Percentiles rank a stretch among this genome's conserved stretches.
These are phyloP conservation scores for Peromyscus polionotus DNA, from an alignment of 2,113 vertebrate genomes.

Conservation along the genomic window DNA sequence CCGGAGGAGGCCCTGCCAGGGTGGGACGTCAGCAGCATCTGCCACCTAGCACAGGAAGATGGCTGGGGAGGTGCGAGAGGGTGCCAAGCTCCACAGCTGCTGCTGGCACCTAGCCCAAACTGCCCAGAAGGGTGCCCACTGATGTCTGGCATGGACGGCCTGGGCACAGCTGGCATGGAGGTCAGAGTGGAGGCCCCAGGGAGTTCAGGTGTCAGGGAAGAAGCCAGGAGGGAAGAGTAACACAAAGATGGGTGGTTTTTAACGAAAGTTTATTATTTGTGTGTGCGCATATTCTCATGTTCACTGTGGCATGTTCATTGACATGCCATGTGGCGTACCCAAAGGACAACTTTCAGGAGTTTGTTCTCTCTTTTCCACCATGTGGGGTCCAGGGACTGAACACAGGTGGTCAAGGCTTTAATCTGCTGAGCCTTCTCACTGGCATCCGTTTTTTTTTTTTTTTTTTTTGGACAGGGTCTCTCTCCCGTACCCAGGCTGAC, in stretches of 20 bases:
- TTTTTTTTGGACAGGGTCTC: not conserved
- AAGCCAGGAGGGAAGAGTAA: not conserved
- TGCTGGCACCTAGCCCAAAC: constrained; percentile 54
- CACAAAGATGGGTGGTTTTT: not conserved
- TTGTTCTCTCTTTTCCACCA: not conserved
- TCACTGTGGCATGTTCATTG: not conserved
- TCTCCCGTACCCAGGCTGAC: not conserved
- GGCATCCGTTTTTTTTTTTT: not conserved
- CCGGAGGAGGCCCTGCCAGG: not conserved
- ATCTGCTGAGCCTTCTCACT: not conserved
- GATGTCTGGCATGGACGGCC: constrained; percentile 42
- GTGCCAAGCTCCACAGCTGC: constrained; percentile 78
- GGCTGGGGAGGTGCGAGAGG: constrained; percentile 15
- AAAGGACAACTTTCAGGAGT: not conserved
- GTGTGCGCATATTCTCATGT: not conserved
- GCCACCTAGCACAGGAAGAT: constrained; percentile 57
- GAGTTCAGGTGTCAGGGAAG: constrained; percentile 39
- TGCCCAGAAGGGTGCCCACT: constrained; percentile 67
- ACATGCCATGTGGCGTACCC: not conserved
- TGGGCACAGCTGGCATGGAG: constrained; percentile 51
- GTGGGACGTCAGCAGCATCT: constrained; percentile 50
- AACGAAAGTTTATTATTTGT: not conserved
- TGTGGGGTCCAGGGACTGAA: too few species aligned
- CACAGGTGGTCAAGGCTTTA: not conserved
- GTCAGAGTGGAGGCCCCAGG: constrained; percentile 53